Percentiles rank a stretch among this genome's conserved stretches.
Evolutionary conservation across 2,888 invertebrate species (phyloP).

Genomic region (Mayetiola destructor): DNA sequence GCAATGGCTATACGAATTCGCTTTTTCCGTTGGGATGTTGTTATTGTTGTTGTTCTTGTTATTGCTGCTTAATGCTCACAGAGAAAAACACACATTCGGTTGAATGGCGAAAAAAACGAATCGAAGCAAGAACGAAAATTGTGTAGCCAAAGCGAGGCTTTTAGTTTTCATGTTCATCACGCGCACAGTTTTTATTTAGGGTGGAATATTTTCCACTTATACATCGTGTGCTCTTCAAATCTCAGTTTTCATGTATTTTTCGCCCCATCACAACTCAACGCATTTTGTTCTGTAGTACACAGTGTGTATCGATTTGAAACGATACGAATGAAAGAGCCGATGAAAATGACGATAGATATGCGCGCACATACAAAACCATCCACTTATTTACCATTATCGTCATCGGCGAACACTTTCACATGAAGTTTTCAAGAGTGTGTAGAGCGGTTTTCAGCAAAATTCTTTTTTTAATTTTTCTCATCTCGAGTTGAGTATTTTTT

Average conservation of each 20-base stretch:
- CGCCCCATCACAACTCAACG: no score
- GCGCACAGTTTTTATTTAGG: neutral
- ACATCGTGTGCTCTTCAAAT: no score
- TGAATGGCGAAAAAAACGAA: no score
- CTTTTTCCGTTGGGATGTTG: neutral
- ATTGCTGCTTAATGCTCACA: no score
- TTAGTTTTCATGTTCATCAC: constrained; percentile 9
- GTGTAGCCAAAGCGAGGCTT: constrained; percentile 1
- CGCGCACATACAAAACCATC: no score
- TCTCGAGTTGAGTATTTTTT: neutral
- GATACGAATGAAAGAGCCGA: no score
- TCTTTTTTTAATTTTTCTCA: neutral
- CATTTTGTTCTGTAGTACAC: no score
- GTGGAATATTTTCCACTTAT: neutral
- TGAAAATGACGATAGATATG: no score
- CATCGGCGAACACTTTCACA: constrained; percentile 12
- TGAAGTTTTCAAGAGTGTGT: constrained; percentile 7
- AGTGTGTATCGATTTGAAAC: no score
- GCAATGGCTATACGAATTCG: neutral
- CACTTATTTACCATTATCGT: constrained; percentile 12
- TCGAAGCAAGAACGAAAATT: constrained; percentile 10
- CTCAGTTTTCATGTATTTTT: no score
- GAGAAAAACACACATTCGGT: no score
- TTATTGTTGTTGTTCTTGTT: no score
- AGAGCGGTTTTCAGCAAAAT: neutral